Evolutionary conservation across 2,113 vertebrate genomes (phyloP).

Genomic region (Rhinoderma darwinii): DNA sequence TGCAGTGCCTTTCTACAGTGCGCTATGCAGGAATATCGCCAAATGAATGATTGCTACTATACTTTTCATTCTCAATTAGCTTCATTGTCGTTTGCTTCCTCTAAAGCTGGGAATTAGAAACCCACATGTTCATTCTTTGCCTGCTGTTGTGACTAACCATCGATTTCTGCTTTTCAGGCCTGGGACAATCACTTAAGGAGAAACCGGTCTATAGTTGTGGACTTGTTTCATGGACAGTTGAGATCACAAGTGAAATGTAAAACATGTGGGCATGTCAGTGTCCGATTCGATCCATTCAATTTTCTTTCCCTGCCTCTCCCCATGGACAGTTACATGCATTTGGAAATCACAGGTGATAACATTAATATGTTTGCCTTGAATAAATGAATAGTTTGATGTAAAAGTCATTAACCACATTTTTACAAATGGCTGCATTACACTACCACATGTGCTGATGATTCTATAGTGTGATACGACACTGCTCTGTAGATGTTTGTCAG

Average conservation of each 20-base stretch:
- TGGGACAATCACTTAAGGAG: constrained; percentile 98
- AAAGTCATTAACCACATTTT: too few relatives aligned
- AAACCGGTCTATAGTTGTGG: constrained; percentile 96
- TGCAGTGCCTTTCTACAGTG: neutral
- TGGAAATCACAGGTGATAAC: constrained; percentile 99
- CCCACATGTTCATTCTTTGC: neutral
- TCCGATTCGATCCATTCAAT: constrained; percentile 98
- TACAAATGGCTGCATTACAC: too few relatives aligned
- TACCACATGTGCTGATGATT: too few relatives aligned
- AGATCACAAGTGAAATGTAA: constrained; percentile 98
- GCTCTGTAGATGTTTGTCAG: too few relatives aligned
- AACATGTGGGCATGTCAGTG: constrained; percentile 96
- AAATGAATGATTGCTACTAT: neutral
- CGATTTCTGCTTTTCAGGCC: constrained; percentile 73
- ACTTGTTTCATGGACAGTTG: constrained; percentile 97
- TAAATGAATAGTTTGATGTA: neutral
- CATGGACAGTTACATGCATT: constrained; percentile 99
- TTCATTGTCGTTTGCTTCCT: neutral
- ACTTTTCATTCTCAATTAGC: neutral
- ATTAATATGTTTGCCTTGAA: constrained; percentile 64
- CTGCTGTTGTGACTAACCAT: neutral
- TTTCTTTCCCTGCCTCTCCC: constrained; percentile 96
- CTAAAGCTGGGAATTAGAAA: neutral
- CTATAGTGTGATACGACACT: too few relatives aligned
- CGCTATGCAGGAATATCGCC: neutral